Evolutionary conservation across 1,140 invertebrate species (phyloP), one percentile per base, ranked within the genome.

Genomic region (Thaumatotibia leucotreta): DNA sequence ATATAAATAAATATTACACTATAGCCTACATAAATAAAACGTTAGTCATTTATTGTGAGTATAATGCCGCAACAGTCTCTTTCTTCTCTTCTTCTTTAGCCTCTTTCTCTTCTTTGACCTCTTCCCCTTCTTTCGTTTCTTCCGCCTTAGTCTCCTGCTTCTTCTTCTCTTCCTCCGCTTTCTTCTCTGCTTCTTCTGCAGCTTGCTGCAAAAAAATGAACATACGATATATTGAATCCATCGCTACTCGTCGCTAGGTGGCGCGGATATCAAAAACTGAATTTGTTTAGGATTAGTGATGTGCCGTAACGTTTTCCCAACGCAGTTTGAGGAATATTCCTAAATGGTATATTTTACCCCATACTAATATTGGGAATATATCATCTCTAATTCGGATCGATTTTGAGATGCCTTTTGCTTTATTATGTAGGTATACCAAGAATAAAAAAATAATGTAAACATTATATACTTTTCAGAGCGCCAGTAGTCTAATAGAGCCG

Each of bases 191-290:
- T 63, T 66, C 39, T 31, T 68, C 27, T 65, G 67, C 50, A 2
- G 65, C 50, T n/a, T 69, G 65, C 69, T 71, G 61, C 32, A 65
- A 67, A 65, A 27, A 64, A 66, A 39, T 52, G 2, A 52, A 10
- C 9, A 65, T 49, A 54, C 10, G 10, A 61, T n/a, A 11, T n/a
- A 20, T 32, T 62, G 8, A 31, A 10, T 11, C 1, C 8, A 23
- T 22, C 8, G 17, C 61, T 23, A 62, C 24, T 58, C 61, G 10
- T 22, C 17, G 20, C 27, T 62, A 33, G 31, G 23, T 35, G 31
- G 32, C 32, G 61, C 10, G 33, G 14, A 9, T 27, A 61, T 32
- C 14, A 45, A 45, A 20, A 20, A 9, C 0, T 29, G 6, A 6
- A 4, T 33, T 33, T 33, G 32, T 33, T 1, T 33, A 35, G 14